Base-by-base conservation (phyloP, 2,797 vertebrate species). In the Lutjanus argentimaculatus region DNA sequence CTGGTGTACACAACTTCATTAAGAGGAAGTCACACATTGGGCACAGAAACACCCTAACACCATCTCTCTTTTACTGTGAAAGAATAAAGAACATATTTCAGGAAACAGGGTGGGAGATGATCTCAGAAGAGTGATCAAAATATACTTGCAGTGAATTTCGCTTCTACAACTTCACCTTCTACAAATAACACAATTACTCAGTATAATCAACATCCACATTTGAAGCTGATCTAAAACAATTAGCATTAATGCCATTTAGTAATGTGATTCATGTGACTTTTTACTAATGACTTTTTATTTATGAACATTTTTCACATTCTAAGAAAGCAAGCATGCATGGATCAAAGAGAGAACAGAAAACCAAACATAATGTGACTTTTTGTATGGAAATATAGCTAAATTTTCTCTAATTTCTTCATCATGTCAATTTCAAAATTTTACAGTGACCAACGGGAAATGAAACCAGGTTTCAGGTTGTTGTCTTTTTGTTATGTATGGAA, bases 11-110 rank as follows among this genome's bases (percentile, higher is more conserved):
- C 66, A 80, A 15, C 21, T 85, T 90, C 63, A 89, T 88, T 83
- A 82, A 67, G 73, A 81, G 83, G 84, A 88, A 90, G 85, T 86
- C 83, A 78, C 46, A 85, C 15, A 71, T 46, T 56, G 77, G 43
- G 9, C 22, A 30, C 5, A 52, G 16, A 72, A 65, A 77, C 25
- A 25, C 19, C 14, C 75, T n/a, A 1, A 59, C 51, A 9, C 15
- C 6, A 14, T 13, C 43, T 74, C 21, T 57, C 15, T n/a, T 40
- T 45, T 16, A 4, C 19, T 25, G 21, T 16, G 4, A 43, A 45
- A n/a, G 15, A 13, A 51, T 67, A 30, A 30, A n/a, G 17, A 30
- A 45, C 21, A 53, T 1, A 25, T 13, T 45, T 56, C 17, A 79
- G 40, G 52, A 82, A 64, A 30, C 25, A 0, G 1, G 1, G 2